Conservation (phyloP, 2,797 vertebrate genomes). For the Pipistrellus pygmaeus region DNA sequence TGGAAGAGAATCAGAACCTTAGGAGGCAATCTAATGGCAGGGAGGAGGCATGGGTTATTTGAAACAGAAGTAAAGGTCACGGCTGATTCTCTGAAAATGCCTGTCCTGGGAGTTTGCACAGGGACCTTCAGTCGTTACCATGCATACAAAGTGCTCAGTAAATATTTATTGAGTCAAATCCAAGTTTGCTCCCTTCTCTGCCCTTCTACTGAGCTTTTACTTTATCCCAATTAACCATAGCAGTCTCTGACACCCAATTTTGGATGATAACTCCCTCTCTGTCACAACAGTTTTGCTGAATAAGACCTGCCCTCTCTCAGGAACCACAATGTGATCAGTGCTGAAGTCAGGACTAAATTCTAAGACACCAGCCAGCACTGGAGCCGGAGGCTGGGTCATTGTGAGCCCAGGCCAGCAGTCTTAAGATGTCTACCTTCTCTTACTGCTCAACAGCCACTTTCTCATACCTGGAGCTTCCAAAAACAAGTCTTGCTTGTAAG, state of each 20-base stretch:
- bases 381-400: neutral
- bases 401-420: neutral
- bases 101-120: slow-evolving; percentile 64
- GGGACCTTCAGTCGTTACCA: slow-evolving; percentile 55
- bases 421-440: neutral
- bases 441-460: neutral
- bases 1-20: neutral
- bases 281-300: neutral
- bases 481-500: neutral
- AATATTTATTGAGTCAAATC: slow-evolving; percentile 68
- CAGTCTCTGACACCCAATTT: neutral
- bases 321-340: neutral
- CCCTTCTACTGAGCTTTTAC: slow-evolving; percentile 34
- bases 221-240: neutral
- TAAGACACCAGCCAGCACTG: neutral
- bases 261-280: neutral
- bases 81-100: slow-evolving; percentile 39
- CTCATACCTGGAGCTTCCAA: neutral
- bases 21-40: neutral
- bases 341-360: neutral
- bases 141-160: slow-evolving; percentile 61
- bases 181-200: slow-evolving; percentile 9
- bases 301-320: neutral
- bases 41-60: neutral
- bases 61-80: slow-evolving; percentile 60